Conservation (phyloP, 2,888 invertebrate species). For the Thymelicus lineola region DNA sequence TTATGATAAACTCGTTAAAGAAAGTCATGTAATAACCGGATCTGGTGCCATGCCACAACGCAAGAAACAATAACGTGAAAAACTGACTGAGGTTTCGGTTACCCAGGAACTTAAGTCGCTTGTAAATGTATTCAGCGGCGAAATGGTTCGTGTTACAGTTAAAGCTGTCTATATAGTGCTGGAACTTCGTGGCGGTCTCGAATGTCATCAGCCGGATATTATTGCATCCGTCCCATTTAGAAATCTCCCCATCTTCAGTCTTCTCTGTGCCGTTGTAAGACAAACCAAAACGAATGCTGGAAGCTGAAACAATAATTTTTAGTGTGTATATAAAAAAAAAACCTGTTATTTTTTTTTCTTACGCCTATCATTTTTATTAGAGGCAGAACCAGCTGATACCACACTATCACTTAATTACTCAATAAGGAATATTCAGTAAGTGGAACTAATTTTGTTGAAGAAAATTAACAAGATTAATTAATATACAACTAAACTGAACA, state of each 20-base stretch:
- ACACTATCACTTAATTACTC: too few relatives aligned
- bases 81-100: conserved; percentile 93
- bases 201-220: conserved; percentile 94
- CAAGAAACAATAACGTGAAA: conserved; percentile 93
- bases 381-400: too few relatives aligned
- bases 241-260: conserved; percentile 48
- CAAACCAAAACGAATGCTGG: conserved; percentile 88
- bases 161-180: conserved; percentile 95
- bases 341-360: not conserved
- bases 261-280: conserved; percentile 92
- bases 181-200: conserved; percentile 93
- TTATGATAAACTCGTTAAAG: conserved; percentile 95
- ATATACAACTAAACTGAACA: too few relatives aligned
- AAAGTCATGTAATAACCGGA: conserved; percentile 98
- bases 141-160: conserved; percentile 98
- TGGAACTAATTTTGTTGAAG: too few relatives aligned
- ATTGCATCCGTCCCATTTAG: conserved; percentile 94
- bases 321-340: not conserved
- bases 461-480: too few relatives aligned
- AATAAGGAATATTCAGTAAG: too few relatives aligned
- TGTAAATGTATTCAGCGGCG: conserved; percentile 97
- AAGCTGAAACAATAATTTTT: conserved; percentile 63
- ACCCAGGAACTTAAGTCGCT: conserved; percentile 95
- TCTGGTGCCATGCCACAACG: conserved; percentile 98
- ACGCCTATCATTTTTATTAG: too few relatives aligned